A percentile compares a stretch with the other conserved stretches of the same genome.
These are phyloP conservation scores for Aplochiton taeniatus DNA, from an alignment of 2,797 vertebrate species.

Conservation along the genomic window DNA sequence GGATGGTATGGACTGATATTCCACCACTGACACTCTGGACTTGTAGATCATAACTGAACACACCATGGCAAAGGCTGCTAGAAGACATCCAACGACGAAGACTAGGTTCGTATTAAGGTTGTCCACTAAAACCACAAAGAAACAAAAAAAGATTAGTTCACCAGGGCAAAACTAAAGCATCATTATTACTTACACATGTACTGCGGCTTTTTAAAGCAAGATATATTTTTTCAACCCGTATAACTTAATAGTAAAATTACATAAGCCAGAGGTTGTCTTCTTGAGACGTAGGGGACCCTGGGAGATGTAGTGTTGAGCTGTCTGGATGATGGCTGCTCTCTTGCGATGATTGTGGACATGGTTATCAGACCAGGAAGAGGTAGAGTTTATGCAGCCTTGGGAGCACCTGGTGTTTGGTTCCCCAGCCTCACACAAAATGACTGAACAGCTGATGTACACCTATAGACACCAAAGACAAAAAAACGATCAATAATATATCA, in stretches of 20 bases:
- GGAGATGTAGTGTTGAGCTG: constrained; percentile 62
- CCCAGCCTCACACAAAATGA: constrained; percentile 66
- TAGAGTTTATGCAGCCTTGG: constrained; percentile 52
- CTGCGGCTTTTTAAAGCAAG: too few species aligned
- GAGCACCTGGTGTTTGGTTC: constrained; percentile 59
- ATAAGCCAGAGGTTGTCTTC: constrained; percentile 37
- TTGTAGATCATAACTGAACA: constrained; percentile 52
- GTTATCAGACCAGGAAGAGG: neutral
- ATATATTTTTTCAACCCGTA: neutral
- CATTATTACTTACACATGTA: neutral
- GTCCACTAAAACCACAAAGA: constrained; percentile 34
- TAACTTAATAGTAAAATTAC: constrained; percentile 26
- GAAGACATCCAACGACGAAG: constrained; percentile 60
- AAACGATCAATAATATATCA: neutral
- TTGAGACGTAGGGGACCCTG: constrained; percentile 72
- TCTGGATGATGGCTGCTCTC: constrained; percentile 59
- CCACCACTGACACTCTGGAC: constrained; percentile 35
- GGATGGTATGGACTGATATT: constrained; percentile 49
- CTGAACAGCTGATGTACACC: constrained; percentile 77
- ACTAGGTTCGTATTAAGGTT: constrained; percentile 48
- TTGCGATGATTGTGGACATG: constrained; percentile 19
- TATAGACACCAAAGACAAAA: constrained; percentile 44
- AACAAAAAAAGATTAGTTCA: neutral
- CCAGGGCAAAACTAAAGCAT: neutral
- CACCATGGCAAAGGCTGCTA: constrained; percentile 50